Conservation (phyloP, 2,797 vertebrate genomes). For the Falco rusticolus region DNA sequence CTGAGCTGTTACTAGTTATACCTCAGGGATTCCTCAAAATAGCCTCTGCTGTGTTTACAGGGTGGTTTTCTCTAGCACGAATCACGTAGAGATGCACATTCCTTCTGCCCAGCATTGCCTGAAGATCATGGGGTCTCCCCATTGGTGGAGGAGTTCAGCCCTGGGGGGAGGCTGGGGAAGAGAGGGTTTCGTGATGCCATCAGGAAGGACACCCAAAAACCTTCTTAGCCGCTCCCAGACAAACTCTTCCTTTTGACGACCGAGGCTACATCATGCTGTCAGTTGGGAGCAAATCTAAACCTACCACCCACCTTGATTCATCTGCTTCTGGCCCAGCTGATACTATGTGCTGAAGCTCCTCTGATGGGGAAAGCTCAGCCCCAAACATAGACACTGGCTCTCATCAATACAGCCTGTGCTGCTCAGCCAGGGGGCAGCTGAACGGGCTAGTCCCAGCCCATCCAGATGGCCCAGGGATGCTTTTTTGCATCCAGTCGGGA, state of each 20-base stretch:
- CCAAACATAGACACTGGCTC: neutral
- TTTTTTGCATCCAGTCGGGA: neutral
- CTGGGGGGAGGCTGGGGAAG: neutral
- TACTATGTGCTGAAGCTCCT: neutral
- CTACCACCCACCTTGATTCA: neutral
- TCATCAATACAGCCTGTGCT: neutral
- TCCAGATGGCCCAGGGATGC: neutral
- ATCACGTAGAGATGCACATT: accelerated
- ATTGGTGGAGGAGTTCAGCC: neutral
- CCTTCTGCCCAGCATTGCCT: neutral
- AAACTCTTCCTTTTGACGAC: neutral
- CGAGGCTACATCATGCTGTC: neutral
- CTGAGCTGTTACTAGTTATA: neutral
- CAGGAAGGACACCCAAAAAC: neutral
- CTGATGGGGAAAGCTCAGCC: neutral
- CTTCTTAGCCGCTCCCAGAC: neutral
- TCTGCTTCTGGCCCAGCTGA: neutral
- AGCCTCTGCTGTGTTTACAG: neutral
- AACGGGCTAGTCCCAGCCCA: neutral
- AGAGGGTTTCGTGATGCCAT: neutral
- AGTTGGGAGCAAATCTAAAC: neutral
- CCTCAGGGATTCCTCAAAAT: neutral
- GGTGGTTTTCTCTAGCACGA: neutral
- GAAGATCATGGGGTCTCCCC: neutral
- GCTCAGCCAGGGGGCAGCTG: neutral